Conservation (phyloP, 2,113 vertebrate genomes). For the Pygoscelis adeliae region DNA sequence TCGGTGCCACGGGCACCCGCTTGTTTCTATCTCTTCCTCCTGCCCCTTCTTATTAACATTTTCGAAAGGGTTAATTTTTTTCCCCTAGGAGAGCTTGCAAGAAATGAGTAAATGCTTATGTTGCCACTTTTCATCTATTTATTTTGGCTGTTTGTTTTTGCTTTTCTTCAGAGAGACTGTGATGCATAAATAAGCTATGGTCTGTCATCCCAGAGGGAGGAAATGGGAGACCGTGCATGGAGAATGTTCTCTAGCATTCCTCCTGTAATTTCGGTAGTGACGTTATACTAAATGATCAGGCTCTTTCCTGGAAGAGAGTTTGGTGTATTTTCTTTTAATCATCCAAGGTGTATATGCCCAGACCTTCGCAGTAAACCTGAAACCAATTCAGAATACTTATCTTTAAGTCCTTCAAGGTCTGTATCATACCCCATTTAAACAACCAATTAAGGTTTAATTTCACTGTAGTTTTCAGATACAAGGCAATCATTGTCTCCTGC, state of each 20-base stretch:
- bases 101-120: background rate
- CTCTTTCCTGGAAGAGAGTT: background rate
- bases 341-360: background rate
- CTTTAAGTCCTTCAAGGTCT: constrained; percentile 47
- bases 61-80: background rate
- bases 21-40: background rate
- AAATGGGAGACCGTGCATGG: background rate
- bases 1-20: background rate
- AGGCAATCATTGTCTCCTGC: constrained; percentile 50
- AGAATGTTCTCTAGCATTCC: background rate
- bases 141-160: constrained; percentile 5
- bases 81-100: background rate
- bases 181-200: constrained; percentile 17
- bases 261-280: background rate
- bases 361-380: background rate
- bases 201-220: background rate
- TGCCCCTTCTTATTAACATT: background rate
- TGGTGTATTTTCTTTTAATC: background rate
- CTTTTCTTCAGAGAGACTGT: background rate
- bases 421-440: constrained; percentile 30
- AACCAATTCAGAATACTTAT: background rate
- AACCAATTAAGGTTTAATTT: constrained; percentile 68
- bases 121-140: background rate
- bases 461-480: constrained; percentile 37
- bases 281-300: background rate